Evolutionary conservation across 2,113 vertebrate species (phyloP).

Genomic region (Mus pahari): DNA sequence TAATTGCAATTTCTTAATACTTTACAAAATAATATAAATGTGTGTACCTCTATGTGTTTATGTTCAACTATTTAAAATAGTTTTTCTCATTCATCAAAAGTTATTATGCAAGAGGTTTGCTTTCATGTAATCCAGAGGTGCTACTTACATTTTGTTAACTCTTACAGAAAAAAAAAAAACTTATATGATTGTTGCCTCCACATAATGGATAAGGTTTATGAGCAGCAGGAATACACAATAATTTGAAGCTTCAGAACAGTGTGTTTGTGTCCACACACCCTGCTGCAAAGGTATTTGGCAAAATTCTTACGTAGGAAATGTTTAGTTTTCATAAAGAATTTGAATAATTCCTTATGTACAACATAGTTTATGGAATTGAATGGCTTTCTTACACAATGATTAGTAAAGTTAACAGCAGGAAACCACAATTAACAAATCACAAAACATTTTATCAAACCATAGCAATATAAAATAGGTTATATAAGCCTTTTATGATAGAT

Average conservation of each 20-base stretch:
- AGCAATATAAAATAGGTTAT: constrained; percentile 28
- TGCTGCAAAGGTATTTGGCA: background rate
- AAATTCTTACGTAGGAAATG: background rate
- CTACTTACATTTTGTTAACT: background rate
- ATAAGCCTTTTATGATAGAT: background rate
- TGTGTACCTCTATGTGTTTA: background rate
- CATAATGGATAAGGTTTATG: background rate
- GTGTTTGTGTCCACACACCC: background rate
- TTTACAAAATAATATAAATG: background rate
- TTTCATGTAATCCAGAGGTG: background rate
- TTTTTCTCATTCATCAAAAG: background rate
- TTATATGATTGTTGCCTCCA: background rate
- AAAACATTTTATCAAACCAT: background rate
- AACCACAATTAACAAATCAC: constrained; percentile 14
- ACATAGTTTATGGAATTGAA: background rate
- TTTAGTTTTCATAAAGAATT: background rate
- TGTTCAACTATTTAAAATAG: background rate
- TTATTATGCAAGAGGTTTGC: background rate
- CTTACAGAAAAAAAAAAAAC: background rate
- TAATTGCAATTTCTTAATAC: background rate
- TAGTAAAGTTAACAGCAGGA: constrained; percentile 15
- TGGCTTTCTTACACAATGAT: background rate
- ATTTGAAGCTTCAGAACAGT: background rate
- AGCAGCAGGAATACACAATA: background rate
- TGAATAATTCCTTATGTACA: constrained; percentile 26